These are phyloP conservation scores for Hyaena hyaena DNA, from an alignment of 2,113 vertebrate species.

Conservation along the genomic window DNA sequence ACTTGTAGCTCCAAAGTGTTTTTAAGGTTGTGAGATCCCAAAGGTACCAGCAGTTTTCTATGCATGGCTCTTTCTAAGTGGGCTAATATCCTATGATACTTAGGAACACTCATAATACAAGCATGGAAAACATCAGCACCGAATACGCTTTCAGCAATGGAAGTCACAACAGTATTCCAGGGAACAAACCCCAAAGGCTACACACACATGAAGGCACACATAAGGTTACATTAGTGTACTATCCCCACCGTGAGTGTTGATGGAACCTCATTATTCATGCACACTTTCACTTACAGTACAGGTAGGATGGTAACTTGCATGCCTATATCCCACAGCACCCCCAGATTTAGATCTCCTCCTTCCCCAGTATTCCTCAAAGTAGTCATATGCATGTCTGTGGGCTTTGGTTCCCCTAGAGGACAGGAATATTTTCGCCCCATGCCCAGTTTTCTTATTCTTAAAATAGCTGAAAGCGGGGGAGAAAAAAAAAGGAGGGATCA, in stretches of 20 bases:
- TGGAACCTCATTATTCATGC: not conserved
- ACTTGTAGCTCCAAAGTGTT: not conserved
- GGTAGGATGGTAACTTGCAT: not conserved
- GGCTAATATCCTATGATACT: not conserved
- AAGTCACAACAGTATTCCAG: not conserved
- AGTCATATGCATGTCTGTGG: not conserved
- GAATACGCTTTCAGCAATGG: not conserved
- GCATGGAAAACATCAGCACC: not conserved
- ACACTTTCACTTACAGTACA: not conserved
- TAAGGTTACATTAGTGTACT: not conserved
- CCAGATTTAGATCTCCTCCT: not conserved
- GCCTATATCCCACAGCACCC: not conserved
- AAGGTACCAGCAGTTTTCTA: not conserved
- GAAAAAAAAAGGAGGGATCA: not conserved
- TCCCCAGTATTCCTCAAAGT: not conserved
- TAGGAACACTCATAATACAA: not conserved
- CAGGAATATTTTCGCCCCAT: not conserved
- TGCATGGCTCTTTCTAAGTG: not conserved
- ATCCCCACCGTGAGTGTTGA: not conserved
- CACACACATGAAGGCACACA: not conserved
- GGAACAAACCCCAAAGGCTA: not conserved
- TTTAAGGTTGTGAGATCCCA: not conserved
- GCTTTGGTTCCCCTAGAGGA: not conserved
- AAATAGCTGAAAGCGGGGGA: not conserved
- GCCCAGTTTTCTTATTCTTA: not conserved